Evolutionary conservation across 1,140 invertebrate genomes (phyloP), one percentile per base, ranked within the genome.

Genomic region (Lethrus apterus): DNA sequence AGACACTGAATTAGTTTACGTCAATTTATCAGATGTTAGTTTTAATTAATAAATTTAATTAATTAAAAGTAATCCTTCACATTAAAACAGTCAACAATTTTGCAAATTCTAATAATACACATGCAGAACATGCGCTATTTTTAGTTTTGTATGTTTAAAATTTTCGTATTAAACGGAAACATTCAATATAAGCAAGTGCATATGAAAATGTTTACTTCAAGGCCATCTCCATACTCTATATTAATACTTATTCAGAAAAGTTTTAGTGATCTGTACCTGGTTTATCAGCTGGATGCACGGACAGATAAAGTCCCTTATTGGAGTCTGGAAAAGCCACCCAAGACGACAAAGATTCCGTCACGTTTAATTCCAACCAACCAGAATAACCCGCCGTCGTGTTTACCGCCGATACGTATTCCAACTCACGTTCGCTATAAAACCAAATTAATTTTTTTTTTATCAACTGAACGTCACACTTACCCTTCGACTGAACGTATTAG

Each of bases 261-360:
- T n/a, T n/a, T n/a, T n/a, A n/a, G n/a, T n/a, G n/a, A n/a, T n/a
- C 9, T 18, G 71, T 69, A 84, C 82, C 79, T 62, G 74, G 75
- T 56, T 78, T 78, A 55, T 78, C 72, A 44, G 73, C 73, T 19
- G 76, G 77, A 66, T 86, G 83, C 1, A 89, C 80, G 0, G 85
- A 83, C n/a, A 93, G 72, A 63, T 89, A 91, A n/a, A 96, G 75
- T 32, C 92, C 93, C 44, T 81, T 77, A 67, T 96, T 95, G n/a
- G 80, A 75, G 2, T 77, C 69, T 0, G 86, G 82, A 52, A 83
- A 79, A 10, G 76, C 69, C 18, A 89, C 75, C 91, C 91, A 95
- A 15, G 80, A 73, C 1, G 74, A 71, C 24, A 90, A 68, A 2
- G 86, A 77, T 26, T 67, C 70, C 0, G 84, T 92, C 2, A 89